A percentile compares a stretch with the other conserved stretches of the same genome.
Evolutionary conservation across 2,113 vertebrate species (phyloP).

Genomic region (Callipepla squamata): DNA sequence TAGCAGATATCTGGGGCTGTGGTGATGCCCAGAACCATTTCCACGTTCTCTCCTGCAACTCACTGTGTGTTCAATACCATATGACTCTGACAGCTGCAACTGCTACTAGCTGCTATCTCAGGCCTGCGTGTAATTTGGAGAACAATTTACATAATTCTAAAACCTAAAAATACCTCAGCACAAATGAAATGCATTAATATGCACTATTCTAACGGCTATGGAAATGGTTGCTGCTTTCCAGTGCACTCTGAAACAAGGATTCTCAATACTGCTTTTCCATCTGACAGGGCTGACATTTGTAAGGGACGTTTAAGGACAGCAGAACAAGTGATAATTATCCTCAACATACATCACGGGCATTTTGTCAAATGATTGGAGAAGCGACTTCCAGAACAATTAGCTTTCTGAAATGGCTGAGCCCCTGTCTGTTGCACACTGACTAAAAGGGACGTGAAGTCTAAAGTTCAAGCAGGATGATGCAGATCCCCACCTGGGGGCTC

Average conservation of each 20-base stretch:
- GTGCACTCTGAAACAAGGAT: not conserved
- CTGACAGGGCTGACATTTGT: not conserved
- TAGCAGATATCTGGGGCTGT: not conserved
- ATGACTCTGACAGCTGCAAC: conserved; percentile 34
- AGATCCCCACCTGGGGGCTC: not conserved
- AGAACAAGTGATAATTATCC: conserved; percentile 36
- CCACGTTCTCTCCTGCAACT: not conserved
- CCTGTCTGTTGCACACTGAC: not conserved
- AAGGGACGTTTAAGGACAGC: conserved; percentile 48
- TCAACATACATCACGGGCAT: conserved; percentile 24
- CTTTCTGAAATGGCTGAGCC: not conserved
- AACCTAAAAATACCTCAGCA: conserved; percentile 55
- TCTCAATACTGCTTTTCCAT: not conserved
- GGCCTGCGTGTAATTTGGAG: conserved; percentile 38
- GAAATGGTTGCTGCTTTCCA: not conserved
- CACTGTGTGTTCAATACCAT: not conserved
- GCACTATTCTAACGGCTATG: not conserved
- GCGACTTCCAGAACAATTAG: conserved; percentile 25
- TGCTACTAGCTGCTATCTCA: conserved; percentile 35
- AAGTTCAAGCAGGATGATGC: not conserved
- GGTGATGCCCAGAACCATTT: not conserved
- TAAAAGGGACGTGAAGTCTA: not conserved
- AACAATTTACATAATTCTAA: conserved; percentile 51
- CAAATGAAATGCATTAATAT: not conserved
- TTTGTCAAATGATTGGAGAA: conserved; percentile 14